phyloP scores from a whole-genome alignment of 2,113 vertebrate genomes.

The Heterocephalus glaber region DNA sequence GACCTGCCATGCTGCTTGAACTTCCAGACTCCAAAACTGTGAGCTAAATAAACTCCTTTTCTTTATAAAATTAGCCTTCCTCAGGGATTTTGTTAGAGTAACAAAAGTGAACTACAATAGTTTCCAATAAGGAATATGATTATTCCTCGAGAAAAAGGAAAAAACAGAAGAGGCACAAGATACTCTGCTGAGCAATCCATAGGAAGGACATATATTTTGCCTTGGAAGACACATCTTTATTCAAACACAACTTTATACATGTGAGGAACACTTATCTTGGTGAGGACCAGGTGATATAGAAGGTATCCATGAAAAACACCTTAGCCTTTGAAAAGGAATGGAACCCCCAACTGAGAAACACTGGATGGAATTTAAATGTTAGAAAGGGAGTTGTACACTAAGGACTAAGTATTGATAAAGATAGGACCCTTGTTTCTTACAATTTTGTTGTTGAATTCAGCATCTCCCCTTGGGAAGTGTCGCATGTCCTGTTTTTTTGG shows the following conservation, averaged over 20 bases:
- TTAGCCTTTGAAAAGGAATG: conserved; percentile 30
- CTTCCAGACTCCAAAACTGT: not conserved
- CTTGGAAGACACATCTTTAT: not conserved
- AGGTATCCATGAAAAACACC: not conserved
- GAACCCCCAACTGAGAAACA: not conserved
- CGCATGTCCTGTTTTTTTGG: not conserved
- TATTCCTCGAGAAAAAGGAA: not conserved
- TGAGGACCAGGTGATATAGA: not conserved
- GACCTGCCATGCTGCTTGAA: not conserved
- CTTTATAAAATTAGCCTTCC: not conserved
- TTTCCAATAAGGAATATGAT: not conserved
- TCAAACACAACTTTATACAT: not conserved
- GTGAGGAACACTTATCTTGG: not conserved
- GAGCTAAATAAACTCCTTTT: not conserved
- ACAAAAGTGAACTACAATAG: not conserved
- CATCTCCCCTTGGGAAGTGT: not conserved
- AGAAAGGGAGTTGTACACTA: not conserved
- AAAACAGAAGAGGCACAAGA: not conserved
- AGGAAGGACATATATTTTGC: not conserved
- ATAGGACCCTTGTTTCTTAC: not conserved
- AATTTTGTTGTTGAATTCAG: not conserved
- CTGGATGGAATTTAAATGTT: not conserved
- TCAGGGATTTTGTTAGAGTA: not conserved
- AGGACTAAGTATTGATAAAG: not conserved
- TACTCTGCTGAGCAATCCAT: fast-evolving